These are phyloP conservation scores for Craseonycteris thonglongyai DNA, from an alignment of 2,113 vertebrate species.

Conservation along the genomic window DNA sequence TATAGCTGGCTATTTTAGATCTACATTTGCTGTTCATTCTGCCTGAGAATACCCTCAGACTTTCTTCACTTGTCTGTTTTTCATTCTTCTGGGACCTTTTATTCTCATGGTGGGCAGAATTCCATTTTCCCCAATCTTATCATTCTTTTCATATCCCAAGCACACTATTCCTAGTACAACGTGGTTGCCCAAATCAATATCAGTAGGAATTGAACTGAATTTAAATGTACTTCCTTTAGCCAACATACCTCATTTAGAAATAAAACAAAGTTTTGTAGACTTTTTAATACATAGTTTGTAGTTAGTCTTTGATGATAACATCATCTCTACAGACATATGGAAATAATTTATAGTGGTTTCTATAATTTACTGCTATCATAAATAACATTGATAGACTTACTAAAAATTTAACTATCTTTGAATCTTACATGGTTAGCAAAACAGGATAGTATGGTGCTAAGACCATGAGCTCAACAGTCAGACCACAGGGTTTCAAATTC, in stretches of 20 bases:
- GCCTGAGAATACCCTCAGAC: not conserved
- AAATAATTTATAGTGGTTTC: not conserved
- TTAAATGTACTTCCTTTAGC: not conserved
- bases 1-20: constrained; percentile 36
- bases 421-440: not conserved
- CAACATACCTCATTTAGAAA: not conserved
- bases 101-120: not conserved
- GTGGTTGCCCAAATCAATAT: not conserved
- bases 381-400: not conserved
- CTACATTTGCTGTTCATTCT: not conserved
- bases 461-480: not conserved
- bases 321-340: not conserved
- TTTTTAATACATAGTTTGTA: not conserved
- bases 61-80: not conserved
- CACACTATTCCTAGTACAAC: not conserved
- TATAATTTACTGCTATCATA: not conserved
- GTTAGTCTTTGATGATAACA: not conserved
- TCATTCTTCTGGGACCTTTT: not conserved
- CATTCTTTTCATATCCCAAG: not conserved
- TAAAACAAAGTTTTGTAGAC: not conserved
- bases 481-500: not conserved
- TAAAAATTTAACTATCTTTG: not conserved
- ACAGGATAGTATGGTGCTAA: not conserved
- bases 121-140: not conserved
- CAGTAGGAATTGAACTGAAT: not conserved